Percentiles rank a stretch among this genome's conserved stretches.
phyloP scores from a whole-genome alignment of 2,888 invertebrate species.

The Polyommatus icarus region DNA sequence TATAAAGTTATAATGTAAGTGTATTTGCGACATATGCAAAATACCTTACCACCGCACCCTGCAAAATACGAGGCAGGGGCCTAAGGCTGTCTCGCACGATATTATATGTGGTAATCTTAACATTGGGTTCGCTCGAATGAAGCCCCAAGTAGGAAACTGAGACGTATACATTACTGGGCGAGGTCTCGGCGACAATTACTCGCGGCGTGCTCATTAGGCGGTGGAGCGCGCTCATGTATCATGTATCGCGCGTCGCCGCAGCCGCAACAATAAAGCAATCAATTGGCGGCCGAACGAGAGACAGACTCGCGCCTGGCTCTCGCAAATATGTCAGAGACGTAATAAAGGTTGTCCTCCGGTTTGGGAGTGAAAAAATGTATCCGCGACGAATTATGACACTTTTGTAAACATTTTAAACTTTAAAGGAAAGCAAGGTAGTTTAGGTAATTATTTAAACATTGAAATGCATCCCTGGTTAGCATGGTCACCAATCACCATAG shows the following conservation, averaged over 20 bases:
- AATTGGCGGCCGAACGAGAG: conserved; percentile 57
- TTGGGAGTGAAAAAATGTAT: background rate
- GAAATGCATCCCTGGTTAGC: no score
- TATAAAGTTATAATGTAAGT: no score
- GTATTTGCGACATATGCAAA: no score
- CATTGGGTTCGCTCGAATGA: background rate
- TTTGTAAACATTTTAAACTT: background rate
- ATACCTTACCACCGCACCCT: background rate
- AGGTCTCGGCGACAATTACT: conserved; percentile 58
- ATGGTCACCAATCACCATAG: no score
- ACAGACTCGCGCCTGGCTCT: conserved; percentile 48
- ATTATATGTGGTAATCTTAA: no score
- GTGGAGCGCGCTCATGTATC: conserved; percentile 70
- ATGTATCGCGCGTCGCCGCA: conserved; percentile 70
- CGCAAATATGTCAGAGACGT: conserved; percentile 24
- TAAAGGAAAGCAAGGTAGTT: background rate
- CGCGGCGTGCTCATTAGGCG: conserved; percentile 70
- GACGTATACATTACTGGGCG: background rate
- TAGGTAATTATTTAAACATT: background rate
- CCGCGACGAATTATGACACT: background rate
- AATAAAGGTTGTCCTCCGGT: background rate
- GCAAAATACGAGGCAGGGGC: background rate
- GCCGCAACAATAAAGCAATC: conserved; percentile 76
- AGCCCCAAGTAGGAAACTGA: background rate
- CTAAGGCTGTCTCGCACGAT: background rate